Evolutionary conservation across 37 sponge, comb jelly and placozoan species (phyloP).

Genomic region (Aplysina aerophoba): DNA sequence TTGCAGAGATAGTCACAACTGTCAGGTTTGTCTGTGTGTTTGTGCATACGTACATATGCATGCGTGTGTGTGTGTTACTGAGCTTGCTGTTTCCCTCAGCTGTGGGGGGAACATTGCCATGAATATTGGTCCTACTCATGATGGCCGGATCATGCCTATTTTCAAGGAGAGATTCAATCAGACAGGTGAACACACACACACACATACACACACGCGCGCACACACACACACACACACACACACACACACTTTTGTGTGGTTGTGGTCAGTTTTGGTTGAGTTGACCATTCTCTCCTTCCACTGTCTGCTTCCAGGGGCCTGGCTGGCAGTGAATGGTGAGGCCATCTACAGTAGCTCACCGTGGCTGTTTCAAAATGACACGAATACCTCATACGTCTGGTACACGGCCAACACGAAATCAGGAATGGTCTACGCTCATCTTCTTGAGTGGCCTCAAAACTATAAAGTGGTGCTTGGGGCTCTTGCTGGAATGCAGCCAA

Average conservation of each 20-base stretch:
- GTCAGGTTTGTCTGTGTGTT: slow-evolving; percentile 55
- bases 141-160: slow-evolving; percentile 75
- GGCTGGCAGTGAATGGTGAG: slow-evolving; percentile 73
- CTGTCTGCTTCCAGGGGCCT: slow-evolving; percentile 19
- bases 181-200: slow-evolving; percentile 64
- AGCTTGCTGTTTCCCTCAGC: slow-evolving; percentile 6
- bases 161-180: slow-evolving; percentile 68
- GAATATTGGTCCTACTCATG: slow-evolving; percentile 79
- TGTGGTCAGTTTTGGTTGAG: neutral
- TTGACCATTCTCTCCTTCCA: neutral
- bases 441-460: slow-evolving; percentile 44
- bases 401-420: neutral
- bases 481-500: slow-evolving; percentile 19
- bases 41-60: neutral
- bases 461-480: slow-evolving; percentile 39
- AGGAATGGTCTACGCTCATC: slow-evolving; percentile 36
- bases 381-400: slow-evolving; percentile 52
- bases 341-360: slow-evolving; percentile 67
- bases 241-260: slow-evolving; percentile 1
- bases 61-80: neutral
- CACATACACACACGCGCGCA: slow-evolving; percentile 12
- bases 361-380: slow-evolving; percentile 75
- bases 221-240: neutral
- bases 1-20: slow-evolving; percentile 67
- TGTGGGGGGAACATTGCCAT: slow-evolving; percentile 75